Percentiles rank a stretch among this genome's conserved stretches.
phyloP scores from a whole-genome alignment of 2,888 invertebrate genomes.

The Toxonevra muliebris region DNA sequence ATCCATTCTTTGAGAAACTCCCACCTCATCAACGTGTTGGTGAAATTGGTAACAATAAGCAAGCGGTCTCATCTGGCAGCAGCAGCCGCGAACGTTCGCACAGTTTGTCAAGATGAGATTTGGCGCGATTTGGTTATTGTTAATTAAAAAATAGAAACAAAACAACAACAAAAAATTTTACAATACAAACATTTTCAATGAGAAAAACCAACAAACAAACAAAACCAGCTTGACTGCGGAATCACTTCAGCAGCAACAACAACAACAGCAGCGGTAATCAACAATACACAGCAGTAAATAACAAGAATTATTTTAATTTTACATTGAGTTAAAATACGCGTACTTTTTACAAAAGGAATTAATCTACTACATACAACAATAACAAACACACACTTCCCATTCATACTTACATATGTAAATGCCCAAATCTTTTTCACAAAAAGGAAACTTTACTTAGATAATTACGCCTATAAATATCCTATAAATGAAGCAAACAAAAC shows the following conservation, averaged over 20 bases:
- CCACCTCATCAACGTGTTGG: constrained; percentile 80
- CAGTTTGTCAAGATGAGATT: constrained; percentile 66
- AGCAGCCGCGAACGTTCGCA: constrained; percentile 72
- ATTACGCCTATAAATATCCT: no score
- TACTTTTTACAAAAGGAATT: no score
- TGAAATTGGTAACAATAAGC: constrained; percentile 59
- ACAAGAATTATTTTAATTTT: no score
- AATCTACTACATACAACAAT: no score
- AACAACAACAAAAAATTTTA: constrained; percentile 4
- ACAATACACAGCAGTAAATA: no score
- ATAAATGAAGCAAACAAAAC: no score
- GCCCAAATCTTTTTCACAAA: no score
- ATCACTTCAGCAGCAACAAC: not conserved
- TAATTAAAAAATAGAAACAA: constrained; percentile 52
- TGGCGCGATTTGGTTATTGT: constrained; percentile 67
- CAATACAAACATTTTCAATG: constrained; percentile 6
- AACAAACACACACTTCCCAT: no score
- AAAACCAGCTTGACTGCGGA: constrained; percentile 17
- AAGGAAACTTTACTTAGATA: no score
- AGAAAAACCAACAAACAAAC: constrained; percentile 27
- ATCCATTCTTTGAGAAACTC: constrained; percentile 92
- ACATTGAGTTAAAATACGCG: no score
- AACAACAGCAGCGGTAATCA: not conserved
- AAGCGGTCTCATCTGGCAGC: constrained; percentile 57
- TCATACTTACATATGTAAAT: no score